Evolutionary conservation across 30 jellyfish, hydroid and myxozoan species (phyloP), one percentile per base, ranked within the genome.

Genomic region (Phacellophora camtschatica): DNA sequence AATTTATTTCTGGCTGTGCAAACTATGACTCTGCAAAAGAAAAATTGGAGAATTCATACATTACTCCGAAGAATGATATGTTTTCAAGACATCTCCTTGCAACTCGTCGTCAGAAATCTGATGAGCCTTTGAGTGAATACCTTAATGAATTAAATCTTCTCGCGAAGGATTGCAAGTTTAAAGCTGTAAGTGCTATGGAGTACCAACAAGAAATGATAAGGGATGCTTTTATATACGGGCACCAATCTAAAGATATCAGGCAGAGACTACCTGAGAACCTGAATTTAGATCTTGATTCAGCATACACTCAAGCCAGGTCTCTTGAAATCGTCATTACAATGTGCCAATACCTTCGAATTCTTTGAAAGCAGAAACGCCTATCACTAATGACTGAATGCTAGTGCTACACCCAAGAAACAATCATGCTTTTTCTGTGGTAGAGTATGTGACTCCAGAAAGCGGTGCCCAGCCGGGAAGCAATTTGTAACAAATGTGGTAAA

Each of bases 171-270:
- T 86, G 96, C 62, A 77, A 86, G 42, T 66, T 86, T 66, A 28
- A 37, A 24, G 12, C 85, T 45, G 86, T 74, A 18, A 59, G 48
- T 2, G 96, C 96, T 24, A 64, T 35, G 35, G 35, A 77, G 19
- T 62, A 86, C 84, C 32, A 83, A 4, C 81, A 75, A 23, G 96
- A 63, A 20, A 29, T 11, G 18, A 50, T 86, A 16, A 35, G 96
- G 39, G 96, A 86, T 64, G 64, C 96, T 28, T 86, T 86, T 24
- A 86, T 86, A 6, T 75, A 41, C 28, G 92, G 96, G 18, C 54
- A 75, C 5, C 61, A 25, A 5, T 86, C 96, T 15, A 37, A 35
- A 16, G 43, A 18, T 12, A 64, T 86, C 34, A 82, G 93, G 9
- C 92, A 86, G 80, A 23, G 96, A 9, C 58, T 86, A 16, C 87